These are phyloP conservation scores for Dicrostonyx torquatus DNA, from an alignment of 2,797 vertebrate genomes.

Conservation along the genomic window DNA sequence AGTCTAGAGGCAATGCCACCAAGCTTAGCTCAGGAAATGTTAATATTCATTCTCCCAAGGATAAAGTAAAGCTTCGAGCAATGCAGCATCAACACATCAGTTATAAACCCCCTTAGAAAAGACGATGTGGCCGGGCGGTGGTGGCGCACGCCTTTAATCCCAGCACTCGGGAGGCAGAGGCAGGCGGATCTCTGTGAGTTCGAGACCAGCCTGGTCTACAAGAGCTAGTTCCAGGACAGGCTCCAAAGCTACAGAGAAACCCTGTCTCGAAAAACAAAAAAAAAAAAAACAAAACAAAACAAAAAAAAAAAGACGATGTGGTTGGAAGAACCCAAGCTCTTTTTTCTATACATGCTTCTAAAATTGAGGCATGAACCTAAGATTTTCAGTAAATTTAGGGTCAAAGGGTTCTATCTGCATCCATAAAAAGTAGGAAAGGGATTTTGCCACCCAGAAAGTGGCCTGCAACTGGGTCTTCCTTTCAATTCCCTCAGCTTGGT, in stretches of 20 bases:
- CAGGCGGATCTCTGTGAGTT: too few relatives aligned
- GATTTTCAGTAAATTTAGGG: not conserved
- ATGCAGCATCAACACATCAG: not conserved
- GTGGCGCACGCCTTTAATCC: too few relatives aligned
- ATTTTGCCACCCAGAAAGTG: not conserved
- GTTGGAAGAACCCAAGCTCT: not conserved
- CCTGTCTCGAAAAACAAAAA: too few relatives aligned
- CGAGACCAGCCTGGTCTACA: too few relatives aligned
- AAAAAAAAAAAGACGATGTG: not conserved
- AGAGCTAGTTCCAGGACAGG: too few relatives aligned
- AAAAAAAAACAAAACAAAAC: too few relatives aligned
- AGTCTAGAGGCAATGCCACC: not conserved
- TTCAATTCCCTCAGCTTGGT: not conserved
- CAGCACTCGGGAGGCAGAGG: too few relatives aligned
- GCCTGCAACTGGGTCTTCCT: not conserved
- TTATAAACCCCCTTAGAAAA: not conserved
- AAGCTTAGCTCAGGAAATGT: not conserved
- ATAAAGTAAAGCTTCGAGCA: not conserved
- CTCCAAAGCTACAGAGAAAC: too few relatives aligned
- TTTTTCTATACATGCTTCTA: conserved; percentile 9
- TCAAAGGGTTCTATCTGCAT: not conserved
- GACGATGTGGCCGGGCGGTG: too few relatives aligned
- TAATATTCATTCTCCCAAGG: not conserved
- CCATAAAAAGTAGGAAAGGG: conserved; percentile 1
- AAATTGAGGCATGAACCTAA: conserved; percentile 34